Percentiles rank a stretch among this genome's conserved stretches.
phyloP scores from a whole-genome alignment of 2,888 invertebrate genomes.

The Metopia argyrocephala region DNA sequence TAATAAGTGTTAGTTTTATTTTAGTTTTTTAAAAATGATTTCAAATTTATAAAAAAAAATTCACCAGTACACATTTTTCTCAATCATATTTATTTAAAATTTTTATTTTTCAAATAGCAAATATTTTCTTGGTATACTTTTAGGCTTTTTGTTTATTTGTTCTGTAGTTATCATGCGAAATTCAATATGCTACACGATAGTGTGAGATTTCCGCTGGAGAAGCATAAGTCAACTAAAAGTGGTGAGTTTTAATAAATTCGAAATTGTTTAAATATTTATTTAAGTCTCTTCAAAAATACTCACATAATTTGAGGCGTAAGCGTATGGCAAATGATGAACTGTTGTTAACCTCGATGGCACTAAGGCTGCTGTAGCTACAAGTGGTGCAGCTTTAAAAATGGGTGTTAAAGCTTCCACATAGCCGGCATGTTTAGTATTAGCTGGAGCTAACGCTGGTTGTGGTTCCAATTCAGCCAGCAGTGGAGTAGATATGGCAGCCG shows the following conservation, averaged over 20 bases:
- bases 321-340: slow-evolving; percentile 65
- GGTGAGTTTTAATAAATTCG: slow-evolving; percentile 56
- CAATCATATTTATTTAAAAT: too few relatives aligned
- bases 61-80: too few relatives aligned
- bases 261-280: background rate
- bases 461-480: slow-evolving; percentile 66
- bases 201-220: slow-evolving; percentile 76
- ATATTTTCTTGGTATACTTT: slow-evolving; percentile 29
- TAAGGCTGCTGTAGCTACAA: slow-evolving; percentile 50
- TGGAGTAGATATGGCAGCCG: slow-evolving; percentile 69
- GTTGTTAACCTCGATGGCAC: slow-evolving; percentile 57
- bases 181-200: slow-evolving; percentile 74
- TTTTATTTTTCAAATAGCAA: too few relatives aligned
- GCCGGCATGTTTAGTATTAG: slow-evolving; percentile 68
- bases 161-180: slow-evolving; percentile 14
- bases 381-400: slow-evolving; percentile 49
- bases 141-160: slow-evolving; percentile 37
- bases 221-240: slow-evolving; percentile 62
- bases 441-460: slow-evolving; percentile 68
- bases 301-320: slow-evolving; percentile 67
- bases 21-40: too few relatives aligned
- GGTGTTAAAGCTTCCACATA: slow-evolving; percentile 67
- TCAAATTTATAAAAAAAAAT: too few relatives aligned
- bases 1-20: too few relatives aligned
- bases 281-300: slow-evolving; percentile 44